phyloP scores from a whole-genome alignment of 2,113 vertebrate species.

The Delphinapterus leucas region DNA sequence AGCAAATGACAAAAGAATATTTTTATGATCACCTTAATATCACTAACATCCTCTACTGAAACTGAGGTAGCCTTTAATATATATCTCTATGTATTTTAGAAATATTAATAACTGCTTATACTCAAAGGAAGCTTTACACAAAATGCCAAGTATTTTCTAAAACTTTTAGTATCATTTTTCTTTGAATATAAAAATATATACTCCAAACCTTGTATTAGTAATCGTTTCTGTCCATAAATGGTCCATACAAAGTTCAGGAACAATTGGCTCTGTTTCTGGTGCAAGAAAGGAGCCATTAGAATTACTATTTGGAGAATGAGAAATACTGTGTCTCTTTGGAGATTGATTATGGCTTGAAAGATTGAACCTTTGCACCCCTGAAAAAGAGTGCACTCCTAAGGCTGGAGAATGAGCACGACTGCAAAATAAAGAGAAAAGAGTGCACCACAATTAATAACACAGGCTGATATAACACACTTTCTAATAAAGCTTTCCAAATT shows the following conservation, averaged over 20 bases:
- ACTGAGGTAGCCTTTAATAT: not conserved
- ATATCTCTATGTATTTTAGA: not conserved
- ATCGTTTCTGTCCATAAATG: conserved; percentile 94
- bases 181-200: conserved; percentile 39
- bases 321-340: conserved; percentile 86
- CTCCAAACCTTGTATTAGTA: conserved; percentile 84
- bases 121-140: not conserved
- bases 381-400: conserved; percentile 93
- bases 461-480: accelerated
- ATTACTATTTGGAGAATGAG: conserved; percentile 88
- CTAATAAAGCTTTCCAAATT: not conserved
- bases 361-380: conserved; percentile 93
- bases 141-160: conserved; percentile 12
- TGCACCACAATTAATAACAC: not conserved
- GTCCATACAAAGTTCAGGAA: conserved; percentile 96
- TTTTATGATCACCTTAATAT: not conserved
- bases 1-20: not conserved
- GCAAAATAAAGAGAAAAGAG: conserved; percentile 22
- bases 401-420: conserved; percentile 98
- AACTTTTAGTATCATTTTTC: conserved; percentile 27
- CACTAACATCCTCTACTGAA: conserved; percentile 14
- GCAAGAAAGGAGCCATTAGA: conserved; percentile 86
- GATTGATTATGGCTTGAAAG: conserved; percentile 88
- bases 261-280: conserved; percentile 92
- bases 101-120: not conserved